Conservation (phyloP, 2,888 invertebrate species). For the Zele albiditarsus region DNA sequence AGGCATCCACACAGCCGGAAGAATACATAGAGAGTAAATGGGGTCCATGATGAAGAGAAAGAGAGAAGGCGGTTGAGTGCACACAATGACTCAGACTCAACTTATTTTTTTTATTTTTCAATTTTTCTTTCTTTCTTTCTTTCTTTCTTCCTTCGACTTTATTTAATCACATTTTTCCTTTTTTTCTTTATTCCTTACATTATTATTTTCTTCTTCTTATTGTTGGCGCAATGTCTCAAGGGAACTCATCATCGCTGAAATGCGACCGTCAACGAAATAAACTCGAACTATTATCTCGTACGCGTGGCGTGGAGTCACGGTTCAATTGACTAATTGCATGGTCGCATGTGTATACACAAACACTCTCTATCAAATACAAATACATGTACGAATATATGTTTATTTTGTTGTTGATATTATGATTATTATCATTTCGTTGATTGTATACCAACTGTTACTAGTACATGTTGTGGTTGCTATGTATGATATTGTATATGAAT, state of each 20-base stretch:
- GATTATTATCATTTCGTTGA: slow-evolving; percentile 20
- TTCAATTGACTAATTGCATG: slow-evolving; percentile 26
- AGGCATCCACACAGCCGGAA: slow-evolving; percentile 60
- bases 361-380: slow-evolving; percentile 26
- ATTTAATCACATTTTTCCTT: not conserved
- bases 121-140: not conserved
- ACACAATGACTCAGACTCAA: slow-evolving; percentile 17
- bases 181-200: slow-evolving; percentile 28
- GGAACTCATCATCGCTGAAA: slow-evolving; percentile 10
- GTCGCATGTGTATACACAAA: not conserved
- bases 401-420: slow-evolving; percentile 18
- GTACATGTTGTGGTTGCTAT: no score
- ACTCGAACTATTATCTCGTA: not conserved
- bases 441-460: not conserved
- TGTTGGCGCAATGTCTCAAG: not conserved
- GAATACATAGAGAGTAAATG: slow-evolving; percentile 31
- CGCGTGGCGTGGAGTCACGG: slow-evolving; percentile 7
- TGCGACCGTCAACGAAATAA: slow-evolving; percentile 12
- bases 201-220: slow-evolving; percentile 18
- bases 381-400: slow-evolving; percentile 17
- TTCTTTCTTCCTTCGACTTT: slow-evolving; percentile 2
- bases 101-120: slow-evolving; percentile 44
- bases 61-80: slow-evolving; percentile 14
- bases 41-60: slow-evolving; percentile 20
- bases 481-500: slow-evolving; percentile 1